Evolutionary conservation across 2,797 vertebrate genomes (phyloP).

Genomic region (Mustela erminea): DNA sequence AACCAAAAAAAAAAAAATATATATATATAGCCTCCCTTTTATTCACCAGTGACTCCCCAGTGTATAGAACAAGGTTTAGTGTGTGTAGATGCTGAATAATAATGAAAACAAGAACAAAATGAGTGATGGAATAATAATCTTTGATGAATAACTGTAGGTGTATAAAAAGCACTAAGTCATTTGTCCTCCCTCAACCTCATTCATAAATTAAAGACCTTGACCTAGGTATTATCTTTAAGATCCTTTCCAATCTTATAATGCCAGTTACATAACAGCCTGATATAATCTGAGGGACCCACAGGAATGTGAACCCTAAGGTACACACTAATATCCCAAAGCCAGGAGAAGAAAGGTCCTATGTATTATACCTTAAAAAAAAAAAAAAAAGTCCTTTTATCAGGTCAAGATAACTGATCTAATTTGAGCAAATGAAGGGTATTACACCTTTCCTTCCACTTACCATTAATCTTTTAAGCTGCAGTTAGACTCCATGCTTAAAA

Average conservation of each 20-base stretch:
- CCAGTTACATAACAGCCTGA: conserved; percentile 46
- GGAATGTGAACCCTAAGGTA: neutral
- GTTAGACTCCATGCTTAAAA: neutral
- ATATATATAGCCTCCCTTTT: neutral
- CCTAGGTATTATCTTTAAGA: conserved; percentile 50
- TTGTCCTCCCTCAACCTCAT: neutral
- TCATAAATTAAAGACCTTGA: conserved; percentile 17
- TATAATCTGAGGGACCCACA: neutral
- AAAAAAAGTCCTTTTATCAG: conserved; percentile 16
- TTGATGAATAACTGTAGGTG: neutral
- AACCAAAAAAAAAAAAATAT: neutral
- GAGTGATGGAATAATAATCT: neutral
- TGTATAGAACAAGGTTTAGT: neutral
- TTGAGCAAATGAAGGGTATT: neutral
- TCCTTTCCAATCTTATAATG: conserved; percentile 46
- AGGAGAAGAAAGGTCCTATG: conserved; percentile 26
- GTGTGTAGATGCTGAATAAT: neutral
- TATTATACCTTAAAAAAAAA: neutral
- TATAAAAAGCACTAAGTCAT: neutral
- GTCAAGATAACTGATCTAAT: conserved; percentile 30
- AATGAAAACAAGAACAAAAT: neutral
- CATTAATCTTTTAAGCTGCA: conserved; percentile 9
- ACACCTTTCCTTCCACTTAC: neutral
- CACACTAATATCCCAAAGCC: neutral
- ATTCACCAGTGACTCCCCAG: neutral